Conservation (phyloP, 1,140 invertebrate species). For the Drosophila subpulchrella region DNA sequence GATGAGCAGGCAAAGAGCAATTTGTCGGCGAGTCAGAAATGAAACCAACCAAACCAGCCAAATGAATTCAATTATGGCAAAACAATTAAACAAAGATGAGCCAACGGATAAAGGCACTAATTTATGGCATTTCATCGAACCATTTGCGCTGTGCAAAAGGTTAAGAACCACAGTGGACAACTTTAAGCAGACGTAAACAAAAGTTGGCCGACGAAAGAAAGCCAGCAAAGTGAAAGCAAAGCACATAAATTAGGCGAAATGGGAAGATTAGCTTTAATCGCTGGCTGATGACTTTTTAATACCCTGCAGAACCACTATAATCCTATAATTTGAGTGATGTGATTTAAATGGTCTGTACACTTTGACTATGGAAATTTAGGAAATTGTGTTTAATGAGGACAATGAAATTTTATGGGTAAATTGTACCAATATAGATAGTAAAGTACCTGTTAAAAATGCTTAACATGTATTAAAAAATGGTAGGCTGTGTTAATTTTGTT, state of each 20-base stretch:
- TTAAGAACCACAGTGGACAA: slow-evolving; percentile 27
- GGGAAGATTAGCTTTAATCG: slow-evolving; percentile 1
- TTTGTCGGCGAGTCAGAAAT: slow-evolving; percentile 22
- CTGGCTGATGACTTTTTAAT: slow-evolving; percentile 17
- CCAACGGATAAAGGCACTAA: slow-evolving; percentile 26
- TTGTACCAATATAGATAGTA: too few species aligned
- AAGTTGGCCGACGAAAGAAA: slow-evolving; percentile 32
- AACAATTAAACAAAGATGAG: slow-evolving; percentile 44
- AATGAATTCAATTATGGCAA: slow-evolving; percentile 32
- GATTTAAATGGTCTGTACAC: not conserved
- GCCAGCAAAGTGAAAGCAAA: slow-evolving; percentile 39
- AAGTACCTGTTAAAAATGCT: too few species aligned
- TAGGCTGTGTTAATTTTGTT: too few species aligned
- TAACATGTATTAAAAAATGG: too few species aligned
- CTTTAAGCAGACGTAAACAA: slow-evolving; percentile 64
- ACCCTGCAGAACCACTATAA: slow-evolving; percentile 5
- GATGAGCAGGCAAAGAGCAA: slow-evolving; percentile 12
- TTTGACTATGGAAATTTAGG: not conserved
- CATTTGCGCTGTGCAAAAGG: slow-evolving; percentile 35
- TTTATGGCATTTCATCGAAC: slow-evolving; percentile 48
- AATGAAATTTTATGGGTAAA: too few species aligned
- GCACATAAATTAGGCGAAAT: slow-evolving; percentile 56
- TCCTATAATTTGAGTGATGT: not conserved
- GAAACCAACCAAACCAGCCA: slow-evolving; percentile 13
- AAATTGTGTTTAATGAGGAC: too few species aligned